A percentile compares a stretch with the other conserved stretches of the same genome.
Evolutionary conservation across 1,140 invertebrate species (phyloP).

Genomic region (Drosophila bifasciata): DNA sequence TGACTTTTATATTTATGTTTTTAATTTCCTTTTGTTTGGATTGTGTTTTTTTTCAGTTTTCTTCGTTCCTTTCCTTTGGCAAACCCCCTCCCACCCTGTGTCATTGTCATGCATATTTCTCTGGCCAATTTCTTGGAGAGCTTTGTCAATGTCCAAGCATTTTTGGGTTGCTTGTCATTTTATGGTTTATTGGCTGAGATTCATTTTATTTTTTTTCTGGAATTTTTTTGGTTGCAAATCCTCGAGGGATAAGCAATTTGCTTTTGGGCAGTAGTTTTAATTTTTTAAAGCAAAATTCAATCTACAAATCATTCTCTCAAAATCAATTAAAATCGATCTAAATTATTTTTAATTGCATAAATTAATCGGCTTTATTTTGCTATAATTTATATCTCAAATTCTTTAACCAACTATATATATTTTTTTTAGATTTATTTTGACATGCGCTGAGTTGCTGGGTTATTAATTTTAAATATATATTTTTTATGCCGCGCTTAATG

Average conservation of each 20-base stretch:
- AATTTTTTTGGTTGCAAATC: too few species aligned
- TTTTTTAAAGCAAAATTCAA: too few species aligned
- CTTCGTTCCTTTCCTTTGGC: conserved; percentile 25
- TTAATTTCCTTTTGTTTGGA: conserved; percentile 78
- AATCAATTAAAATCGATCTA: too few species aligned
- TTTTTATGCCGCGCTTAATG: conserved; percentile 6
- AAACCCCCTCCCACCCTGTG: too few species aligned
- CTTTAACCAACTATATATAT: neutral
- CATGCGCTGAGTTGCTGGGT: conserved; percentile 1
- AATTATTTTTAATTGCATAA: neutral
- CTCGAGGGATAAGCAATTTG: too few species aligned
- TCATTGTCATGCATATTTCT: neutral
- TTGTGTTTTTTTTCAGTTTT: conserved; percentile 51
- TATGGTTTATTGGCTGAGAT: conserved; percentile 57
- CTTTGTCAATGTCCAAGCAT: conserved; percentile 72
- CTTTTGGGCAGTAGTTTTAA: too few species aligned
- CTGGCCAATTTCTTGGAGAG: conserved; percentile 63
- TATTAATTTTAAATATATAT: conserved; percentile 26
- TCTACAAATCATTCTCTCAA: too few species aligned
- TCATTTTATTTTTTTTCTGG: conserved; percentile 37
- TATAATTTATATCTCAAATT: neutral
- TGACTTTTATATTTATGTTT: conserved; percentile 72
- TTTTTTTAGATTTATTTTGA: conserved; percentile 5
- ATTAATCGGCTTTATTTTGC: neutral
- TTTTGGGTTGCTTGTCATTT: conserved; percentile 50